Base-by-base conservation (phyloP, 2,797 vertebrate species). In the Trachops cirrhosus region DNA sequence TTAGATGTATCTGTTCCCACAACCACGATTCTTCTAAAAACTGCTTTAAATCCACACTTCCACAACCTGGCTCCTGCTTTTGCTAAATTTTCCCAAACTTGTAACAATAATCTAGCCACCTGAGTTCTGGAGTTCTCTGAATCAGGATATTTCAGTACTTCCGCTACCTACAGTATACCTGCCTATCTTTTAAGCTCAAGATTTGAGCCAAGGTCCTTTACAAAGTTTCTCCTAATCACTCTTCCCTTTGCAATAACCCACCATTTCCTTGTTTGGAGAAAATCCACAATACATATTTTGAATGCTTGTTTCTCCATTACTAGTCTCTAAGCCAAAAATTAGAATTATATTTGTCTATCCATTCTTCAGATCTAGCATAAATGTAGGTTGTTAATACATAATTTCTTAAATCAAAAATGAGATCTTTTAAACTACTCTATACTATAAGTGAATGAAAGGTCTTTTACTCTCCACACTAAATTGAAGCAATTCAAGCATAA, bases 141-240 rank as follows among this genome's bases (percentile, higher is more conserved):
- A 32, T 18, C 34, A 71, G 24, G 41, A n/a, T 57, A 26, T 44
- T 74, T 85, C 57, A 84, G 19, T 22, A 48, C 37, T 75, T 52
- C 44, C 83, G 15, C 32, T 90, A 83, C 21, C 15, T 88, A 48
- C 8, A 89, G 34, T 57, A 54, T 1, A 64, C 0, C 24, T 73
- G 26, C 21, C 54, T 9, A 50, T 73, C 11, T 92, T 73, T 91
- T 32, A 89, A 67, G 9, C 21, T 80, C 50, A 96, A 68, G 14
- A 96, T 32, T 94, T 68, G 94, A 93, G 50, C n/a, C 73, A 92
- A 75, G 26, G 50, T 74, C 19, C 8, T 93, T 41, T 75, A 46
- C 1, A 9, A 71, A 73, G 48, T 86, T 44, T 87, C 71, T 78
- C 32, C 48, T 57, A 57, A 87, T 74, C 22, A 68, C 12, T 34